Evolutionary conservation across 92 coral and sea anemone species (phyloP), one percentile per base, ranked within the genome.

Genomic region (Muricea muricata): DNA sequence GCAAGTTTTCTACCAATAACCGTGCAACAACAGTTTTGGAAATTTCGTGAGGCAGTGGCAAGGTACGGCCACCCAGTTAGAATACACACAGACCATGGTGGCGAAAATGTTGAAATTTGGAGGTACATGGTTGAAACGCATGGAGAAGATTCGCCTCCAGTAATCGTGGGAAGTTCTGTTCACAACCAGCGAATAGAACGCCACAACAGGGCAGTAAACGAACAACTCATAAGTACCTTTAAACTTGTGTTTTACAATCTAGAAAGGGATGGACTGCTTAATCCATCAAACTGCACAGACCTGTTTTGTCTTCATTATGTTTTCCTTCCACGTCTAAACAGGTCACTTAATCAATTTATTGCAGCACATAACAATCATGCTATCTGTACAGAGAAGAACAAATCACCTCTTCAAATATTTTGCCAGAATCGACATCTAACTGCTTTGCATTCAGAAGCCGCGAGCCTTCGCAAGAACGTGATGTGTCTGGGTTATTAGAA

Each of bases 161-260:
- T 45, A 11, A 79, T 89, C 31, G 81, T 74, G 54, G 92, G 92
- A 57, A 89, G 89, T 40, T 89, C 92, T 18, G 92, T 89, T 71
- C 92, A 89, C 81, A 84, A 89, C 86, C 88, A 89, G 72, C 80
- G 89, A 65, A 68, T 79, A 31, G 92, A 89, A 70, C 61, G 75
- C 70, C 75, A 78, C 84, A 89, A 89, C 50, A 39, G 87, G 15
- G 89, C 86, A 28, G 45, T 85, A 78, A 88, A 80, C 33, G 82
- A 45, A 47, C 81, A 87, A 37, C 50, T 78, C 67, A 75, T 82
- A 33, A 84, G 84, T 69, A 84, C 78, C 14, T 65, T 77, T 29
- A 55, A 55, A 55, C n/a, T 55, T 8, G 21, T 29, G 65, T 79
- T 89, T 39, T 89, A 84, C 52, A 68, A 60, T 48, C 78, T 89